These are phyloP conservation scores for Acleris cristana DNA, from an alignment of 2,888 invertebrate species.

Conservation along the genomic window DNA sequence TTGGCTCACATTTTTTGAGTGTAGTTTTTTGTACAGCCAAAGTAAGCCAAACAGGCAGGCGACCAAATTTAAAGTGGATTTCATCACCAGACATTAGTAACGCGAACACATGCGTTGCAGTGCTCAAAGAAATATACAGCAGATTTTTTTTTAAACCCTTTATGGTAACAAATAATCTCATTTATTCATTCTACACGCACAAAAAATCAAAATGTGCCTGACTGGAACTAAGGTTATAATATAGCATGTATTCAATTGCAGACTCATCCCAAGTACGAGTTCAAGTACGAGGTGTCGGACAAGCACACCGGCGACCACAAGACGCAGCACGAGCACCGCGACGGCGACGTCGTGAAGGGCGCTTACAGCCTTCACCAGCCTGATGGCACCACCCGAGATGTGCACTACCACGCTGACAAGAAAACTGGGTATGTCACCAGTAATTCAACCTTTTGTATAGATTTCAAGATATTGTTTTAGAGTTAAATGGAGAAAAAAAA, in stretches of 20 bases:
- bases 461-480: no score
- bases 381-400: constrained; percentile 70
- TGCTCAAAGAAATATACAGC: background rate
- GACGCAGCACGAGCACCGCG: constrained; percentile 71
- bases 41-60: no score
- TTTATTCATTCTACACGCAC: no score
- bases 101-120: no score
- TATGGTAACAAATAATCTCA: no score
- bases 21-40: background rate
- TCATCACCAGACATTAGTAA: no score
- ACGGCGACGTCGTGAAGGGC: constrained; percentile 83
- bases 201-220: no score
- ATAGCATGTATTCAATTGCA: background rate
- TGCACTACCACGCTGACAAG: constrained; percentile 56
- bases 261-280: constrained; percentile 56
- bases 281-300: constrained; percentile 63
- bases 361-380: constrained; percentile 80
- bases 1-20: no score
- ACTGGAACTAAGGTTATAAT: no score
- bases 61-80: no score
- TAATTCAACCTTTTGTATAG: no score
- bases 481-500: no score
- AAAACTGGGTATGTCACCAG: constrained; percentile 52
- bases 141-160: background rate
- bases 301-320: constrained; percentile 75